These are phyloP conservation scores for Dinothrombium tinctorium DNA, from an alignment of 1,140 invertebrate species.

Conservation along the genomic window DNA sequence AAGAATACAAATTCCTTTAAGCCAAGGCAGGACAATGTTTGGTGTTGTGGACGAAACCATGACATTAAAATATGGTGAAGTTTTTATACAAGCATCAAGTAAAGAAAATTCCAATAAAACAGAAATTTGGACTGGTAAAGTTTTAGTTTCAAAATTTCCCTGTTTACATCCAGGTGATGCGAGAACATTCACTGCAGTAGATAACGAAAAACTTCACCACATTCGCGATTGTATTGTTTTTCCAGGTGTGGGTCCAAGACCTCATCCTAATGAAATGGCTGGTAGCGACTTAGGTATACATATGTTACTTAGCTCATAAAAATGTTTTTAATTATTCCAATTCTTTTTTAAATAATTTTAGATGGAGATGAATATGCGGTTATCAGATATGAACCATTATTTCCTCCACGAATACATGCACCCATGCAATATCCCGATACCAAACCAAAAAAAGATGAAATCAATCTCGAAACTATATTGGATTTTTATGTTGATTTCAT, in stretches of 20 bases:
- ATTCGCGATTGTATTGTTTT: conserved; percentile 24
- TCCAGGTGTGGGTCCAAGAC: conserved; percentile 20
- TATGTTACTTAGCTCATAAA: no score
- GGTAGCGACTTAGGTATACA: conserved; percentile 18
- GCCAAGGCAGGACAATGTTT: conserved; percentile 13
- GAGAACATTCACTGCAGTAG: conserved; percentile 20
- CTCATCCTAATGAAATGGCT: conserved; percentile 25
- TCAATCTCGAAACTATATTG: conserved; percentile 15
- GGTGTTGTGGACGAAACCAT: conserved; percentile 14
- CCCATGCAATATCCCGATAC: conserved; percentile 12
- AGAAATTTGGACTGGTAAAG: conserved; percentile 6
- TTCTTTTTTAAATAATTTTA: no score
- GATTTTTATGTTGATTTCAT: conserved; percentile 19
- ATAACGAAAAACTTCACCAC: conserved; percentile 19
- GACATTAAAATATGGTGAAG: conserved; percentile 14
- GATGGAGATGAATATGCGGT: conserved; percentile 17
- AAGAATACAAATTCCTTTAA: conserved; percentile 10
- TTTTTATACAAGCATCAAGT: conserved; percentile 14
- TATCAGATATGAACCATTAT: conserved; percentile 13
- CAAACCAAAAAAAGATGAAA: neutral
- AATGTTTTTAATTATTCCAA: no score
- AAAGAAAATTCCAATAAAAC: no score
- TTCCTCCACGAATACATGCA: conserved; percentile 3
- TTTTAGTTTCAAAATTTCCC: conserved; percentile 22
- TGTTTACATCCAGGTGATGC: conserved; percentile 23